Evolutionary conservation across 2,797 vertebrate species (phyloP).

Genomic region (Coregonus suidteri): DNA sequence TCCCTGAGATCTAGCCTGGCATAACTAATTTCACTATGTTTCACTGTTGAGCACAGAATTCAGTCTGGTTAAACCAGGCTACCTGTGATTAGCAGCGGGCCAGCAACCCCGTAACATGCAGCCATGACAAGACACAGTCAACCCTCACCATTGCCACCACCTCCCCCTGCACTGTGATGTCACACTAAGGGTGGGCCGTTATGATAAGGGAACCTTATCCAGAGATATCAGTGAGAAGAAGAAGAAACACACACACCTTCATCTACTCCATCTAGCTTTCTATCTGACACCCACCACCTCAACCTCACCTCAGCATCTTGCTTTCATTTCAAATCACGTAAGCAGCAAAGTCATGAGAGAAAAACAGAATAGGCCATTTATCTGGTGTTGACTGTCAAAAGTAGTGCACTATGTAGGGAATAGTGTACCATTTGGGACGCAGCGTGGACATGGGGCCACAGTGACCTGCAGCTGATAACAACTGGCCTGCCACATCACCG

Average conservation of each 20-base stretch:
- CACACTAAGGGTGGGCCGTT: background rate
- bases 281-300: background rate
- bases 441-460: conserved; percentile 20
- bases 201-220: background rate
- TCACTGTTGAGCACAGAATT: background rate
- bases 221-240: too few species aligned
- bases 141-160: too few species aligned
- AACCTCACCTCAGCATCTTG: background rate
- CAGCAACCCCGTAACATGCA: background rate
- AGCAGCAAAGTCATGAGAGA: background rate
- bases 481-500: conserved; percentile 48
- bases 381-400: background rate
- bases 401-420: background rate
- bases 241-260: background rate
- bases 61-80: background rate
- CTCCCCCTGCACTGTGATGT: background rate
- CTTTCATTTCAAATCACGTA: conserved; percentile 1
- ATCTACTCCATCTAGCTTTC: background rate
- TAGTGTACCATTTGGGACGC: background rate
- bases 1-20: background rate
- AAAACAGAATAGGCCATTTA: background rate
- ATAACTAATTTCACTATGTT: background rate
- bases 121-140: conserved; percentile 5
- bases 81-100: background rate
- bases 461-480: conserved; percentile 54